Evolutionary conservation across 2,113 vertebrate genomes (phyloP).

Genomic region (Nesogale talazaci): DNA sequence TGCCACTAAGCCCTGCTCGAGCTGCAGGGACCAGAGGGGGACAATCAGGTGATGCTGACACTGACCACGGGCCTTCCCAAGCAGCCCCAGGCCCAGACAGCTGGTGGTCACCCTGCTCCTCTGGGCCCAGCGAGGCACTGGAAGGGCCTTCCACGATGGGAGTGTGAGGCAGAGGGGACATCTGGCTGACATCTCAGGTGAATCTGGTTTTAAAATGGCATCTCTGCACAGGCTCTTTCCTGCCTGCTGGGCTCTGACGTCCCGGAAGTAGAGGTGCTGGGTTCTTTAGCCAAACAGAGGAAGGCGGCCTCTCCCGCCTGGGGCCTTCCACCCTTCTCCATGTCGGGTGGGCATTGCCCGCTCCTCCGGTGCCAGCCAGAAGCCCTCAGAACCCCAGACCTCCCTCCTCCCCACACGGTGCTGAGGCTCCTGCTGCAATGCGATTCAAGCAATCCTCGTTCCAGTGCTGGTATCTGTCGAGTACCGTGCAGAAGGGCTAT

Average conservation of each 20-base stretch:
- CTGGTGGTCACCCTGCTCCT: conserved; percentile 26
- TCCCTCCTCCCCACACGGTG: conserved; percentile 72
- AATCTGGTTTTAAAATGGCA: conserved; percentile 70
- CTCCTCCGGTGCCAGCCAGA: conserved; percentile 9
- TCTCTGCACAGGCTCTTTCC: conserved; percentile 58
- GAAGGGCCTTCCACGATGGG: conserved; percentile 47
- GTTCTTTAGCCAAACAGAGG: not conserved
- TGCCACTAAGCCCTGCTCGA: not conserved
- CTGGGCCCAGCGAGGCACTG: conserved; percentile 33
- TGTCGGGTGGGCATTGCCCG: not conserved
- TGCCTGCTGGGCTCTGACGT: not conserved
- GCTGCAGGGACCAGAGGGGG: not conserved
- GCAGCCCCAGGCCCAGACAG: not conserved
- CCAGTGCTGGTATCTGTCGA: conserved; percentile 89
- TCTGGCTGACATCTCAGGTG: conserved; percentile 80
- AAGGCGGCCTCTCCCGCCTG: not conserved
- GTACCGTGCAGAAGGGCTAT: conserved; percentile 89
- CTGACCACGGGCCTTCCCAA: not conserved
- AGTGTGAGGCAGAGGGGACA: conserved; percentile 64
- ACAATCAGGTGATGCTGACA: not conserved
- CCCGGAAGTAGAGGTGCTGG: not conserved
- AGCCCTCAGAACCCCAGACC: conserved; percentile 49
- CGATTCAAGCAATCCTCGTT: conserved; percentile 87
- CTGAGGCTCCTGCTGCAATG: conserved; percentile 82
- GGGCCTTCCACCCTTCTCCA: conserved; percentile 19